Evolutionary conservation across 2,113 vertebrate genomes (phyloP), one percentile per base, ranked within the genome.

Genomic region (Oncorhynchus tshawytscha): DNA sequence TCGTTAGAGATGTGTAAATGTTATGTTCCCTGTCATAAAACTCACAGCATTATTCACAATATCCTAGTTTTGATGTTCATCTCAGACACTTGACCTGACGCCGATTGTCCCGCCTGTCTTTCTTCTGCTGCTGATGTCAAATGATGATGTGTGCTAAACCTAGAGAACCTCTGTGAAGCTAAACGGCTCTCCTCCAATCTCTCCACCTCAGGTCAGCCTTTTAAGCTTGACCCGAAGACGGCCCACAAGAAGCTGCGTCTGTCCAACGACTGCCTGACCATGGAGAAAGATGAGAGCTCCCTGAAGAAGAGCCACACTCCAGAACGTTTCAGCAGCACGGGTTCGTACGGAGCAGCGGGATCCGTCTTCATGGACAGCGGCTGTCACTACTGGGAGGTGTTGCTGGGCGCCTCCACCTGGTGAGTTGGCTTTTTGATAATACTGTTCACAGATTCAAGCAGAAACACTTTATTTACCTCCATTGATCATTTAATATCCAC

Each of bases 231-330:
- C 88, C 97, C 98, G 20, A 99, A 98, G 88, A 96, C 97, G 66
- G 97, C 98, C 83, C 98, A 99, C 89, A 99, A 98, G 91, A 99
- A 99, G 91, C 90, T 99, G 78, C 97, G 97, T 78, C 94, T 99
- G 80, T 98, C 97, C 86, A 99, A 99, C 0, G 97, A 99, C 0
- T 98, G 97, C 69, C 90, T 99, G 86, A 97, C 98, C 79, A 99
- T 99, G 97, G 97, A 99, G 89, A 99, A 98, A 86, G 97, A 99
- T 0, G 97, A 99, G 91, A 99, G 97, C 89, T 99, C 98, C 11
- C 83, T 99, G 87, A 99, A 99, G 90, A 99, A 99, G 91, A 99
- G 97, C 86, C 98, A 99, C 90, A 99, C 97, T 0, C 97, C 98
- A 0, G 97, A 99, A 91, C 93, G 98, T 70, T 99, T 99, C 90